Conservation (phyloP, 2,797 vertebrate species). For the Aeoliscus strigatus region DNA sequence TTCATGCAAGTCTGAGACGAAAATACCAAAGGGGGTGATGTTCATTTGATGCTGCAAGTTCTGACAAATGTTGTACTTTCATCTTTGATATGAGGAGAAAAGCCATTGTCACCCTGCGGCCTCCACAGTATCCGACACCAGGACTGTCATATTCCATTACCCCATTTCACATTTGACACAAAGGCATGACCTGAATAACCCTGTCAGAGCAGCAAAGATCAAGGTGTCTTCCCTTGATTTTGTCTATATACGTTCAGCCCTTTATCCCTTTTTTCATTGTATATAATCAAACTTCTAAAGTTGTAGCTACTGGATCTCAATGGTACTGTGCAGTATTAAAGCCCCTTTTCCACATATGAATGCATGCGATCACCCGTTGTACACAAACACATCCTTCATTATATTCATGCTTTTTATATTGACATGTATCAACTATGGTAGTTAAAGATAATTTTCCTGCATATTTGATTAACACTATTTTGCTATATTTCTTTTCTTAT, state of each 20-base stretch:
- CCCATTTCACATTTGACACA: conserved; percentile 13
- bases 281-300: no score
- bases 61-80: conserved; percentile 13
- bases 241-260: background rate
- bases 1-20: conserved; percentile 12
- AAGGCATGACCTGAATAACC: conserved; percentile 33
- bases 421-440: no score
- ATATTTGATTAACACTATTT: no score
- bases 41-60: conserved; percentile 23
- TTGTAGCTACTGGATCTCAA: no score
- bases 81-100: conserved; percentile 26
- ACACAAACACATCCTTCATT: no score
- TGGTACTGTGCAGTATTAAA: no score
- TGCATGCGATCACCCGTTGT: no score
- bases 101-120: conserved; percentile 30
- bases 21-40: conserved; percentile 3
- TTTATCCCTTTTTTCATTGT: background rate
- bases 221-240: background rate
- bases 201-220: conserved; percentile 16
- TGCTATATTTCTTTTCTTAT: no score
- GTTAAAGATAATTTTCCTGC: no score
- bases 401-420: no score
- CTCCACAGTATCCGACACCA: conserved; percentile 22
- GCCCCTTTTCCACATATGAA: no score
- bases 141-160: conserved; percentile 43